Conservation (phyloP, 2,888 invertebrate species). For the Terebella lapidaria region DNA sequence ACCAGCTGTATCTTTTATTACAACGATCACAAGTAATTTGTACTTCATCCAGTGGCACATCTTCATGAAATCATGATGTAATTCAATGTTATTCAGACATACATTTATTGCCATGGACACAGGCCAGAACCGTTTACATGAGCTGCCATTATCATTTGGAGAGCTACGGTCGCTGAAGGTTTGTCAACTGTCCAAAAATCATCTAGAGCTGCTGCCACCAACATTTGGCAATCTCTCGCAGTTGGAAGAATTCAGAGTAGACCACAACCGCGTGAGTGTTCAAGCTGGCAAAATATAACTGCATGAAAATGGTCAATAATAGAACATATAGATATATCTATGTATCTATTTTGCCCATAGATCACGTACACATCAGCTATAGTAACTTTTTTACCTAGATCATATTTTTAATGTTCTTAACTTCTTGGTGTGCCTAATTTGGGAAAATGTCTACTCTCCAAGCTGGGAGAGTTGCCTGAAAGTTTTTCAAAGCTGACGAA, state of each 20-base stretch:
- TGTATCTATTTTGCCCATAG: neutral
- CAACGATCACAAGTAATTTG: no score
- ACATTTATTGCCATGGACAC: neutral
- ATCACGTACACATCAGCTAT: neutral
- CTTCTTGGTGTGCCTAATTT: no score
- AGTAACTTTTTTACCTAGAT: no score
- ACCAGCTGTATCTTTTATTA: no score
- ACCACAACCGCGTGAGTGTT: conserved; percentile 35
- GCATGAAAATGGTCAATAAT: no score
- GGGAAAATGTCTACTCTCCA: no score
- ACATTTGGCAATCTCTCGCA: conserved; percentile 36
- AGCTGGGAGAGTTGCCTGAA: conserved; percentile 39
- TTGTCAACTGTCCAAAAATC: conserved; percentile 37
- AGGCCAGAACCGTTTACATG: conserved; percentile 40
- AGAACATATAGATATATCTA: neutral
- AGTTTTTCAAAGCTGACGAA: conserved; percentile 34
- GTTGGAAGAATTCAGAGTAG: conserved; percentile 36
- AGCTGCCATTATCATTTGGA: conserved; percentile 40
- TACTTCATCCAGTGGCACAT: no score
- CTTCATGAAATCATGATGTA: no score
- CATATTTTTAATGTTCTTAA: no score
- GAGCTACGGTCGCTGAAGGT: conserved; percentile 28
- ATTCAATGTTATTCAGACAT: no score
- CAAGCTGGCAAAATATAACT: no score
- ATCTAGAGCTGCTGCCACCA: conserved; percentile 31